Percentiles rank a stretch among this genome's conserved stretches.
Evolutionary conservation across 2,888 invertebrate species (phyloP).

Genomic region (Aphidius colemani): DNA sequence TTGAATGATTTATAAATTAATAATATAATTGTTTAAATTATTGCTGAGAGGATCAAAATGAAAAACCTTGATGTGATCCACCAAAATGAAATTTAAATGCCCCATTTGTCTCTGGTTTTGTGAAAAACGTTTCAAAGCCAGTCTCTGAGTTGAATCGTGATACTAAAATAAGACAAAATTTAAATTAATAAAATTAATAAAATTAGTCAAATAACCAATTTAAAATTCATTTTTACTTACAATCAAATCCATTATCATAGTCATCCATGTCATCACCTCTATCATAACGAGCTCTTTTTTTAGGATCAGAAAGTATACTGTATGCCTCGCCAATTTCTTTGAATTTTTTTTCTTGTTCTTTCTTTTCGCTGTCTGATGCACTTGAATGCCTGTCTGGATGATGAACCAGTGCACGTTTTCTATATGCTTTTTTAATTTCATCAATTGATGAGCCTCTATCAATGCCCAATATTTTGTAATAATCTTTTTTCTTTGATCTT

Average conservation of each 20-base stretch:
- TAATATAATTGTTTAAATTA: slow-evolving; percentile 5
- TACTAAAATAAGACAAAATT: slow-evolving; percentile 54
- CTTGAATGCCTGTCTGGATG: slow-evolving; percentile 94
- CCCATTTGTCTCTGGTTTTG: slow-evolving; percentile 58
- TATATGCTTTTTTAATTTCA: slow-evolving; percentile 94
- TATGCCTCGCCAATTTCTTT: slow-evolving; percentile 98
- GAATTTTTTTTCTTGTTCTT: slow-evolving; percentile 91
- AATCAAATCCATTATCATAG: slow-evolving; percentile 64
- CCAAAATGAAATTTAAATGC: slow-evolving; percentile 65
- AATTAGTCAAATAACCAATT: slow-evolving; percentile 14
- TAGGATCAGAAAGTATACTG: slow-evolving; percentile 85
- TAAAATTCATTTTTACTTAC: slow-evolving; percentile 54
- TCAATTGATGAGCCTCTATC: slow-evolving; percentile 82
- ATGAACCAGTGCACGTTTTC: slow-evolving; percentile 85
- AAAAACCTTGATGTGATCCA: slow-evolving; percentile 67
- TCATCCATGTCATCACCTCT: slow-evolving; percentile 89
- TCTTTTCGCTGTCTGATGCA: slow-evolving; percentile 81
- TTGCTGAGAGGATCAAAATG: slow-evolving; percentile 70
- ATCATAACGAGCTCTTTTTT: slow-evolving; percentile 89
- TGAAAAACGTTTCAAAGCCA: slow-evolving; percentile 86
- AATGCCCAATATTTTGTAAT: slow-evolving; percentile 92
- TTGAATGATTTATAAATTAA: too few relatives aligned
- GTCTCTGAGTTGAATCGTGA: slow-evolving; percentile 80
- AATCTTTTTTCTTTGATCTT: slow-evolving; percentile 92
- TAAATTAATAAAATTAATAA: slow-evolving; percentile 22